Evolutionary conservation across 2,888 invertebrate genomes (phyloP), one percentile per base, ranked within the genome.

Genomic region (Himalopsyche anomala): DNA sequence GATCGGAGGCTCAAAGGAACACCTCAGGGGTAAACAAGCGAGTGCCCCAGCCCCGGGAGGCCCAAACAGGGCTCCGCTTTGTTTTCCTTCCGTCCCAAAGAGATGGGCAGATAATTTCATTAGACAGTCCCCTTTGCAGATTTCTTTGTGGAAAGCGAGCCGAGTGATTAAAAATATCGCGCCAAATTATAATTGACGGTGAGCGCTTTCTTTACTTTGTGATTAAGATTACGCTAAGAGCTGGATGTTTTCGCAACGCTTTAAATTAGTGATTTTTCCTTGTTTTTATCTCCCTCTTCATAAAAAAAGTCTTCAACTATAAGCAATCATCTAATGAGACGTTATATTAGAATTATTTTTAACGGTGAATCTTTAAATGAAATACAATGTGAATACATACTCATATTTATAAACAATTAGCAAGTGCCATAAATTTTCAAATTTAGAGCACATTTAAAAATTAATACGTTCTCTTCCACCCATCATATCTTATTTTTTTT

Each of bases 161-260:
- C 87, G 83, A 85, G 86, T 88, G 88, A 88, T 88, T 88, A 88
- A 88, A 88, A 88, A 88, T 88, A 88, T 87, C 86, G 85, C 85
- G 84, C 86, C 85, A 88, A 88, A 88, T 88, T 87, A 87, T 88
- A 88, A 88, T 87, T 88, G 88, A 88, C 87, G 88, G 84, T 81
- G 81, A 85, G 85, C 54, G 51, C 84, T 56, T 87, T 86, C 80
- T 82, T 69, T 86, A 84, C 84, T 86, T 85, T 85, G 83, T 83
- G 85, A 87, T 86, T 84, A 84, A 86, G 81, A 82, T 85, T 85
- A 40, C 80, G 81, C 84, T 82, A 79, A 83, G 80, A 55, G 55
- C 82, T 79, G 62, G 83, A 83, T 83, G 62, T 80, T 84, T 85
- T 82, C 82, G 54, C 82, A 84, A 84, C 84, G 62, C 28, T 62